Conservation (phyloP, 2,797 vertebrate species). For the Amniataba percoides region DNA sequence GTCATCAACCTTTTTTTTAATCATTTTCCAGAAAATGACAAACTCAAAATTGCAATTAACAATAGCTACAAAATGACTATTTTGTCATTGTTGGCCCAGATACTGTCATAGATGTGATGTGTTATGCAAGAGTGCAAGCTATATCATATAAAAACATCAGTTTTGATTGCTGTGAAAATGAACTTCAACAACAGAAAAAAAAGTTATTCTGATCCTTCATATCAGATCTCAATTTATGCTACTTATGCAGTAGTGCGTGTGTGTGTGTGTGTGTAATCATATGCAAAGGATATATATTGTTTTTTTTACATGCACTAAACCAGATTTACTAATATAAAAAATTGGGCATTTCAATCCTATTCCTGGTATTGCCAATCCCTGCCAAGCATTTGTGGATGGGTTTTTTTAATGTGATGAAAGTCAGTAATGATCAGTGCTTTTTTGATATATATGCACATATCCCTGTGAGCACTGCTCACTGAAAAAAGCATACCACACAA, state of each 20-base stretch:
- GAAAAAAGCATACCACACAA: neutral
- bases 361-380: neutral
- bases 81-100: too few species aligned
- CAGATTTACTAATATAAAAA: neutral
- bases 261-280: neutral
- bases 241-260: neutral
- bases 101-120: too few species aligned
- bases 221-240: neutral
- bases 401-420: constrained; percentile 10
- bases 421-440: neutral
- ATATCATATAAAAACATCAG: too few species aligned
- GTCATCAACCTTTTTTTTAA: too few species aligned
- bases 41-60: too few species aligned
- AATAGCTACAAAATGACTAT: too few species aligned
- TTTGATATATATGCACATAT: constrained; percentile 17
- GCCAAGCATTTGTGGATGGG: neutral
- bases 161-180: neutral
- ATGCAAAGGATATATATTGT: neutral
- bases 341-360: constrained; percentile 7
- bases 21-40: too few species aligned
- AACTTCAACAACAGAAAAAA: neutral
- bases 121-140: too few species aligned
- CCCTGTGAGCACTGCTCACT: constrained; percentile 10
- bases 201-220: neutral
- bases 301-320: neutral